Base-by-base conservation (phyloP, 2,797 vertebrate genomes). In the Eurystomus glaucurus region DNA sequence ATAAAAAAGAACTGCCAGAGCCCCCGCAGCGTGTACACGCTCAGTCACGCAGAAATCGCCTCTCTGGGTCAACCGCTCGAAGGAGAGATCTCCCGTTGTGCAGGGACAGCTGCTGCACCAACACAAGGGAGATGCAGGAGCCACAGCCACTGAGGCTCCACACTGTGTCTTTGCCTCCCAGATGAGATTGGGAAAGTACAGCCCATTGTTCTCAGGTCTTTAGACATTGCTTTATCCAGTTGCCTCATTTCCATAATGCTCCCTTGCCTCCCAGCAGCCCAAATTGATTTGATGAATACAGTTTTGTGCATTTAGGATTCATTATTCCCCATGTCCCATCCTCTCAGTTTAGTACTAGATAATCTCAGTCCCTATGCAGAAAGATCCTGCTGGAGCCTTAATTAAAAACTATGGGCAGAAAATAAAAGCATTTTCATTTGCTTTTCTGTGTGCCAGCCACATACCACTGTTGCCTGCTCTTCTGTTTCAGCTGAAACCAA, bases 381-480 rank as follows among this genome's bases (percentile, higher is more conserved):
- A 95, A 88, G n/a, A 85, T 83, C 54, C 28, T 70, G 26, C 68
- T 83, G 87, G 54, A 85, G 28, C 35, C 58, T 46, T 76, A 88
- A 93, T 93, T 92, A 90, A 97, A 96, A 96, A 57, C 71, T 54
- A 43, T 26, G 20, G 25, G n/a, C 33, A 66, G 26, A 76, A 74
- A 84, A 85, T 51, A 66, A 85, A 97, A 95, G 46, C 28, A 26
- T 85, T 94, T 96, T 89, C 70, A 43, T 68, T 85, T 92, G 68
- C 51, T 88, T 20, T 50, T 75, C 71, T 78, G 33, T 51, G 84
- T 62, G 37, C 23, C 50, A 90, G 61, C 69, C 19, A 9, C 65
- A 58, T 78, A 83, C 37, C 37, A 37, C 14, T 85, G 90, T 72
- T 89, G 51, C 23, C 43, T 57, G 28, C 45, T 51, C 10, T 43